Evolutionary conservation across 2,797 vertebrate species (phyloP).

Genomic region (Onychomys torridus): DNA sequence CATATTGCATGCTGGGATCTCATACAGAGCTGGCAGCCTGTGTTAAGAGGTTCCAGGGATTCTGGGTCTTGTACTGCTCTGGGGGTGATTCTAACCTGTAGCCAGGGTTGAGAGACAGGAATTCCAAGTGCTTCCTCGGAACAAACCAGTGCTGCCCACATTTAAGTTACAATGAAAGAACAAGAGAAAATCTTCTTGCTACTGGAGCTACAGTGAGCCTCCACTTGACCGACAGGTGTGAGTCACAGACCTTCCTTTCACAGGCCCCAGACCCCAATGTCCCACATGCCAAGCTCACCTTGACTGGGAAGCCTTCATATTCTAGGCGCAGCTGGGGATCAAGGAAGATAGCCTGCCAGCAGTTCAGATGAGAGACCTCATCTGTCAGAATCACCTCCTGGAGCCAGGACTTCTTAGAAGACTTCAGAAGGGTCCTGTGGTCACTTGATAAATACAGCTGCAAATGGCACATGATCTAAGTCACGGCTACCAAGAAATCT

Average conservation of each 20-base stretch:
- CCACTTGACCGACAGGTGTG: rapidly evolving
- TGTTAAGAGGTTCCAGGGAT: not conserved
- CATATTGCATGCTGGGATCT: no score
- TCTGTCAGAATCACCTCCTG: conserved; percentile 92
- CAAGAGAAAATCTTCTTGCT: not conserved
- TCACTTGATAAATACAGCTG: conserved; percentile 96
- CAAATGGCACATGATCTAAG: conserved; percentile 14
- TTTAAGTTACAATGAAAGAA: not conserved
- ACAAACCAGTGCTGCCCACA: not conserved
- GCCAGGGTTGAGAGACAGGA: not conserved
- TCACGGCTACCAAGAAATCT: rapidly evolving
- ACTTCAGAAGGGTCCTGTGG: conserved; percentile 89
- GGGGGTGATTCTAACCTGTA: not conserved
- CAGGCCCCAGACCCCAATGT: not conserved
- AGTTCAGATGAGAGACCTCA: conserved; percentile 87
- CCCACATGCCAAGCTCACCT: conserved; percentile 85
- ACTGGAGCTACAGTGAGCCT: not conserved
- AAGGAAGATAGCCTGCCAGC: conserved; percentile 91
- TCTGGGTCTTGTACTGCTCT: not conserved
- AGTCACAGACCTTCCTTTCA: rapidly evolving
- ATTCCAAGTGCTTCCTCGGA: rapidly evolving
- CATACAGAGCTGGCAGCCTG: not conserved
- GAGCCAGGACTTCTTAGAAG: conserved; percentile 90
- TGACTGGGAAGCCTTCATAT: conserved; percentile 91
- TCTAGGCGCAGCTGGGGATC: conserved; percentile 95